A percentile compares a stretch with the other conserved stretches of the same genome.
These are phyloP conservation scores for Zaprionus camerounensis DNA, from an alignment of 1,140 invertebrate species.

Conservation along the genomic window DNA sequence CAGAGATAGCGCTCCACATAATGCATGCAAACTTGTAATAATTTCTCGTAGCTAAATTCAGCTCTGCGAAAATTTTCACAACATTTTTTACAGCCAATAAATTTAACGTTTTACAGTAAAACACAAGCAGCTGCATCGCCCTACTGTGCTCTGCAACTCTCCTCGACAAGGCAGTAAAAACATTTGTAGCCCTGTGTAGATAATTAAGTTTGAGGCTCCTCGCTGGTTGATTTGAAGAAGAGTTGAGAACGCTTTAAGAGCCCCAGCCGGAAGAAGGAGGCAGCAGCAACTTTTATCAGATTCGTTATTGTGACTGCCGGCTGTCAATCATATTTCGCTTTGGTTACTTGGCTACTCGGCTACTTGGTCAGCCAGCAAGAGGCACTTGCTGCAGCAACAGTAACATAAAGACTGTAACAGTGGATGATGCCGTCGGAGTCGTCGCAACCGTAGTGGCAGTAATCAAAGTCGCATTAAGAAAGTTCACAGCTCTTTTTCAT, in stretches of 20 bases:
- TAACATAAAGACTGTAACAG: background rate
- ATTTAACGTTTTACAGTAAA: constrained; percentile 64
- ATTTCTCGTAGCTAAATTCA: constrained; percentile 62
- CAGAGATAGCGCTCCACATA: constrained; percentile 39
- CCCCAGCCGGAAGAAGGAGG: background rate
- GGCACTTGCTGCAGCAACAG: background rate
- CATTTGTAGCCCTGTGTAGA: constrained; percentile 60
- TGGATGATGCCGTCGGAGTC: background rate
- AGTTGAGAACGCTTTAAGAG: constrained; percentile 21
- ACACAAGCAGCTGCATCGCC: constrained; percentile 22
- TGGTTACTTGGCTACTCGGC: background rate
- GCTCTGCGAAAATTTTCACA: constrained; percentile 56
- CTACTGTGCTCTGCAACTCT: background rate
- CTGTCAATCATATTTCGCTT: constrained; percentile 28
- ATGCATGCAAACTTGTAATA: constrained; percentile 80
- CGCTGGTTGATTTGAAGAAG: background rate
- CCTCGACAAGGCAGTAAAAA: constrained; percentile 41
- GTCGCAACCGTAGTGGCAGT: constrained; percentile 16
- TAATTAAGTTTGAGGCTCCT: constrained; percentile 40
- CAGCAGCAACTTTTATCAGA: constrained; percentile 8
- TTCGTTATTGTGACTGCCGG: background rate
- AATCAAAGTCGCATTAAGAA: constrained; percentile 60
- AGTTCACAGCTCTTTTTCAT: constrained; percentile 56
- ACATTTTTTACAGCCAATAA: constrained; percentile 76
- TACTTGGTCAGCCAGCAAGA: background rate